phyloP scores from a whole-genome alignment of 2,113 vertebrate genomes.

The Trogon surrucura region DNA sequence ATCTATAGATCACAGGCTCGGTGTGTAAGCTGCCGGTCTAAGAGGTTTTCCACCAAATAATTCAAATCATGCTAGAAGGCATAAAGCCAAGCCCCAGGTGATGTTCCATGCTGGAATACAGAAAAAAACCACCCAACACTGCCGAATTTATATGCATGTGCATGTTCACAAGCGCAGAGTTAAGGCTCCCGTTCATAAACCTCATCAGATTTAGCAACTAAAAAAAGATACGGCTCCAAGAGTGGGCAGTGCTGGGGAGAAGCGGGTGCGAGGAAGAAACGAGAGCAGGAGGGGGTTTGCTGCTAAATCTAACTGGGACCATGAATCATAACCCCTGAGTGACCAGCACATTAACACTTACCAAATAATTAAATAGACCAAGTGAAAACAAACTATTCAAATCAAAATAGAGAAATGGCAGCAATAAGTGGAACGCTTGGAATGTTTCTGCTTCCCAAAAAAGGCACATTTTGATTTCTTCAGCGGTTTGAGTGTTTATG shows the following conservation, averaged over 20 bases:
- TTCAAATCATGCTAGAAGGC: neutral
- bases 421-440: neutral
- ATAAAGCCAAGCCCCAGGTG: neutral
- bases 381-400: neutral
- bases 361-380: neutral
- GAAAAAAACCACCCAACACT: rapidly evolving
- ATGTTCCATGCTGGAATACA: neutral
- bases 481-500: neutral
- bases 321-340: neutral
- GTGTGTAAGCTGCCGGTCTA: neutral
- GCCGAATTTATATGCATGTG: neutral
- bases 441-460: conserved; percentile 28
- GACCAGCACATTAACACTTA: neutral
- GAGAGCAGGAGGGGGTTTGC: neutral
- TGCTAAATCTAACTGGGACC: neutral
- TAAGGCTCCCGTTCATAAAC: neutral
- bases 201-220: neutral
- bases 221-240: neutral
- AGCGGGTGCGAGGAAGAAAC: neutral
- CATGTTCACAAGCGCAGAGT: neutral
- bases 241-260: neutral
- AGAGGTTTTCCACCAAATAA: neutral
- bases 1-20: neutral
- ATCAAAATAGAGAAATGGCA: neutral
- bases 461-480: neutral